A percentile compares a stretch with the other conserved stretches of the same genome.
phyloP scores from a whole-genome alignment of 2,888 invertebrate genomes.

The Suillia variegata region DNA sequence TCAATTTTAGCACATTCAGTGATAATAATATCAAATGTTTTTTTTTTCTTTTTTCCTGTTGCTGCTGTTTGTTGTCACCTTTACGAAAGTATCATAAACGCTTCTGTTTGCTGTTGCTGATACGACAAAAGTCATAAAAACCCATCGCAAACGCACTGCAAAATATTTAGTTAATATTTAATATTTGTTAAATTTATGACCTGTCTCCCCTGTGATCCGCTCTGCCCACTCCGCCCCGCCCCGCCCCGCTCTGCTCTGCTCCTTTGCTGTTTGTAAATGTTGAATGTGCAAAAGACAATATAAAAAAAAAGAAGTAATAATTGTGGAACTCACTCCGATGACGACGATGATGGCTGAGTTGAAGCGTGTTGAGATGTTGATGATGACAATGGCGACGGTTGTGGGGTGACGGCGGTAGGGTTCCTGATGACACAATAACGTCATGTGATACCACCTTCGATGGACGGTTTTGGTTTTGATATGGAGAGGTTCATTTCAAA shows the following conservation, averaged over 20 bases:
- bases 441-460: slow-evolving; percentile 2
- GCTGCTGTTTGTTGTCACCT: slow-evolving; percentile 31
- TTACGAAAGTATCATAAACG: slow-evolving; percentile 42
- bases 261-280: slow-evolving; percentile 7
- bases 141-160: slow-evolving; percentile 37
- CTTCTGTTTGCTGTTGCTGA: slow-evolving; percentile 15
- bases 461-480: neutral
- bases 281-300: slow-evolving; percentile 8
- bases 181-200: slow-evolving; percentile 51
- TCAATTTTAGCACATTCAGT: neutral
- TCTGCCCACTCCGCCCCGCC: no score
- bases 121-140: slow-evolving; percentile 24
- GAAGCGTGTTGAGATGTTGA: no score
- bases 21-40: neutral
- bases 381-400: neutral
- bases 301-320: no score
- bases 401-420: neutral
- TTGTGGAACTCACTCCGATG: no score
- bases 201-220: slow-evolving; percentile 31
- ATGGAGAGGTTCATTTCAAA: neutral
- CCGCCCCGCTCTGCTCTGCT: no score
- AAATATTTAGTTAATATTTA: slow-evolving; percentile 27
- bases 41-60: slow-evolving; percentile 24
- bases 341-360: no score
- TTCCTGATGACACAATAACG: neutral